Evolutionary conservation across 2,113 vertebrate species (phyloP), one percentile per base, ranked within the genome.

Genomic region (Podarcis cretensis): DNA sequence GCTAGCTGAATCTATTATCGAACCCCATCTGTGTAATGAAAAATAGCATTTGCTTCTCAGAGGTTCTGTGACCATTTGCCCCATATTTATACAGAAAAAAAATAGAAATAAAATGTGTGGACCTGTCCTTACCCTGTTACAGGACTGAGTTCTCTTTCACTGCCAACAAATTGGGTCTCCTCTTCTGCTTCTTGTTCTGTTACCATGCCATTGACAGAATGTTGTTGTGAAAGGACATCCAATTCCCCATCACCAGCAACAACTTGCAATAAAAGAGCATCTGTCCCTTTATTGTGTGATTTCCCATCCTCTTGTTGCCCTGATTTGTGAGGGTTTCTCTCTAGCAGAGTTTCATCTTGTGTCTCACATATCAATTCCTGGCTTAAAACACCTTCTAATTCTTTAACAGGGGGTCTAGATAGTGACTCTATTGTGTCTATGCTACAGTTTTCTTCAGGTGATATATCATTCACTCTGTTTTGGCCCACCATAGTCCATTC

Each of bases 401-500:
- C 94, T 95, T 95, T 91, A 0, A 85, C 88, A 87, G 92, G 90
- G 81, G 88, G 66, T 76, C 59, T 90, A 0, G 93, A 90, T 6
- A 54, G 94, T 75, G 92, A 92, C 84, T 95, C 74, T 43, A 83
- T 93, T 21, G 96, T 95, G 63, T 95, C 95, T 76, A 91, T 32
- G 0, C 92, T 95, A 88, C 94, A 97, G 83, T 90, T 94, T 86
- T 96, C 93, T 93, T 94, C 94, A 89, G 90, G 93, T 0, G 96
- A 93, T 86, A 91, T 81, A 81, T 96, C 95, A 32, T 80, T 79
- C 68, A 54, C 88, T 91, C 96, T 95, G 43, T 89, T 92, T 86
- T 91, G 93, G n/a, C 89, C 93, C 84, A 97, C 21, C 91, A 97
- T 91, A 95, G 96, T 97, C 97, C 96, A 97, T 30, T 63, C 94